Base-by-base conservation (phyloP, 37 sponge, comb jelly and placozoan genomes). In the Oscarella lobularis region DNA sequence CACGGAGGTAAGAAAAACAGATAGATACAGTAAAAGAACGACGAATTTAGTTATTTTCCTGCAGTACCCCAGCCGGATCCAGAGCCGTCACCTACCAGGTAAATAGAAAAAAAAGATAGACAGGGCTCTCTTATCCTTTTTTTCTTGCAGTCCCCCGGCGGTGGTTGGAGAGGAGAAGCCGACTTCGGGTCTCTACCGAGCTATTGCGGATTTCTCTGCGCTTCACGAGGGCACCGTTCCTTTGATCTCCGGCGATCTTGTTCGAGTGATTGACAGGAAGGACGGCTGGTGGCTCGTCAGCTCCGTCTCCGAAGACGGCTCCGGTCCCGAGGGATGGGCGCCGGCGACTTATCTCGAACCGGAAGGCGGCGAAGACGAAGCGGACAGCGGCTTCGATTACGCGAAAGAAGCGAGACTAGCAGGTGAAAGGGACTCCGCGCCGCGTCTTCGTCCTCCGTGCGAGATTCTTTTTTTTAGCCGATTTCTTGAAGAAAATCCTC, bases 361-460 rank as follows among this genome's bases (percentile, higher is more conserved):
- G 67, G 37, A 78, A 82, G 33, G 69, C 65, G 37, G 75, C 82
- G 35, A 67, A 79, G 54, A 36, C 67, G 0, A 81, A 86, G 68
- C 41, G 85, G 30, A 33, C 73, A 9, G 77, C 83, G 60, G 82
- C 91, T 48, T 48, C 20, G 60, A 48, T 20, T 48, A 48, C 60
- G 60, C 20, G 9, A 20, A 48, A 20, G 14, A 48, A 48, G 14
- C 20, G 60, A 48, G 20, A 9, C 20, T 48, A 20, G 60, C 60
- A 48, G 60, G 60, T 48, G 20, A 48, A 20, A n/a, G n/a, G n/a
- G n/a, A n/a, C n/a, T n/a, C n/a, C n/a, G n/a, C n/a, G n/a, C n/a
- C 20, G 60, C 20, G 20, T 48, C 14, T 48, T 9, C 20, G 20
- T 48, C 9, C 14, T 48, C 9, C 60, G 9, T 20, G 20, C 60